Base-by-base conservation (phyloP, 1,140 invertebrate genomes). In the Lucilia sericata region DNA sequence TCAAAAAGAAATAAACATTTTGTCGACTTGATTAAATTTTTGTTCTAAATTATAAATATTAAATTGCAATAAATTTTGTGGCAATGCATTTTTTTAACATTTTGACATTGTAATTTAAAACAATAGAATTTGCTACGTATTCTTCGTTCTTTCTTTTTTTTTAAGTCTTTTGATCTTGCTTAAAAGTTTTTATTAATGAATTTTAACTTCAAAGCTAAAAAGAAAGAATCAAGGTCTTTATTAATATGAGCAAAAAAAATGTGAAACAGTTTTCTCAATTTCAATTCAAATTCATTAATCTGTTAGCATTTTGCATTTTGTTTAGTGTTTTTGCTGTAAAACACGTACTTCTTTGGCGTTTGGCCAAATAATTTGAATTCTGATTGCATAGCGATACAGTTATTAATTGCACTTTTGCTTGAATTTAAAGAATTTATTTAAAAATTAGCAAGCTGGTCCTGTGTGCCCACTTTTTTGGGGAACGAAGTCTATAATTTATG, bases 91-190 rank as follows among this genome's bases (percentile, higher is more conserved):
- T 42, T 42, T 42, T 42, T 42, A n/a, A n/a, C 51, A 55, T 55
- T 13, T 55, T 55, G 51, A 55, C 51, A 55, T 55, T 55, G 51
- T 55, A 55, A 55, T 55, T 55, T 55, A 55, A 55, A 55, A 55
- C 51, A 55, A 55, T 55, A 55, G 51, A 55, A 55, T 55, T 55
- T 70, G 65, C 2, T 70, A 19, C 17, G 17, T 70, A 25, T 30
- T 30, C 1, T 30, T 8, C 0, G 65, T n/a, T 60, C 14, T 60
- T 17, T 60, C 14, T 60, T 14, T 60, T 60, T 12, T 13, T 60
- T 17, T 0, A 70, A 70, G 10, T 55, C 14, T 14, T 55, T 10
- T 10, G 51, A 55, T 55, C 13, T 55, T 55, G 5, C 3, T n/a
- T 7, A 55, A 55, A 55, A 55, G 12, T 7, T 42, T 42, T 17